phyloP scores from a whole-genome alignment of 2,113 vertebrate species.

The Alethe diademata region DNA sequence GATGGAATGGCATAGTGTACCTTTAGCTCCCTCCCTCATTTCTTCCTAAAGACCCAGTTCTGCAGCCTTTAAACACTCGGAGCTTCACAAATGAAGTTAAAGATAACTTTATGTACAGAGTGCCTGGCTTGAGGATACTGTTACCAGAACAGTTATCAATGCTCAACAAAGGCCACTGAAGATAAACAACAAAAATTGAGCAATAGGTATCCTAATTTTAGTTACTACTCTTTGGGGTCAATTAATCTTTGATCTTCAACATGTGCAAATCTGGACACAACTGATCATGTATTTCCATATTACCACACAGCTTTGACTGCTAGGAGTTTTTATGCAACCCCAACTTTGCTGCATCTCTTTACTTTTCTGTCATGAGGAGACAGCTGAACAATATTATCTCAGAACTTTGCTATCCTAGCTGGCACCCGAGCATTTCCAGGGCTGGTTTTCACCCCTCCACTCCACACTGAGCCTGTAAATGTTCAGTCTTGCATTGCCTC shows the following conservation, averaged over 20 bases:
- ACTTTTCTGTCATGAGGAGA: background rate
- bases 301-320: background rate
- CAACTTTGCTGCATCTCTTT: conserved; percentile 7
- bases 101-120: background rate
- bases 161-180: background rate
- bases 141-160: background rate
- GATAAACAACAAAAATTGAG: background rate
- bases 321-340: background rate
- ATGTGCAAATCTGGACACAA: background rate
- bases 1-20: background rate
- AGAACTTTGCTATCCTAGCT: conserved; percentile 60
- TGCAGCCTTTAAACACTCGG: background rate
- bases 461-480: background rate
- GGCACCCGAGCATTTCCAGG: conserved; percentile 13
- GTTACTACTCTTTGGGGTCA: background rate
- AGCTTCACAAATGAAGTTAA: background rate
- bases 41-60: background rate
- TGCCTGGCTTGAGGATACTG: background rate
- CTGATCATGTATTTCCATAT: background rate
- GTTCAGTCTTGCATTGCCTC: background rate
- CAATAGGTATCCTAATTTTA: background rate
- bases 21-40: background rate
- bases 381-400: conserved; percentile 76
- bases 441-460: conserved; percentile 31
- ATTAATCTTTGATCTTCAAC: background rate